phyloP scores from a whole-genome alignment of 1,140 invertebrate genomes.

The Zaprionus camerounensis region DNA sequence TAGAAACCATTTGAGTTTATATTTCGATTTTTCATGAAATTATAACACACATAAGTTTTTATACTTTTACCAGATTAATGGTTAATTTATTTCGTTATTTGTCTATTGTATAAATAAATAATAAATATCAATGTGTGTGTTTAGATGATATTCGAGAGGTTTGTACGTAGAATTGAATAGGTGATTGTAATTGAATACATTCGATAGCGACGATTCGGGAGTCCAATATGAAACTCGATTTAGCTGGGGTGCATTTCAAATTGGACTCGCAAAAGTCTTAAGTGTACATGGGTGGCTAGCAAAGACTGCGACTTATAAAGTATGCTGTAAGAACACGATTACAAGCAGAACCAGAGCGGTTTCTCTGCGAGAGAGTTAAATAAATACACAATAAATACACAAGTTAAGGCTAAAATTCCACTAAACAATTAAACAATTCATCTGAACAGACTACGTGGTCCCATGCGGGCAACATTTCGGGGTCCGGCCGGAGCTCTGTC shows the following conservation, averaged over 20 bases:
- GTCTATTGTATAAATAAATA: conserved; percentile 27
- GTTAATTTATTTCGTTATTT: conserved; percentile 26
- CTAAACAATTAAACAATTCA: conserved; percentile 58
- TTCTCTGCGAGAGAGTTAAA: conserved; percentile 29
- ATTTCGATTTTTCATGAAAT: neutral
- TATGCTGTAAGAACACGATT: conserved; percentile 42
- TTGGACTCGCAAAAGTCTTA: conserved; percentile 83
- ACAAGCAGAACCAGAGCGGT: neutral
- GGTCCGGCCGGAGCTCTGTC: conserved; percentile 50
- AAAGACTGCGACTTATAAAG: conserved; percentile 52
- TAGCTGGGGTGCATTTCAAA: conserved; percentile 58
- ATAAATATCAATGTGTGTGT: conserved; percentile 30
- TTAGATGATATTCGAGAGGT: conserved; percentile 28
- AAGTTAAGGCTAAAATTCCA: conserved; percentile 69
- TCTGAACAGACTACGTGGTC: conserved; percentile 68
- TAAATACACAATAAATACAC: conserved; percentile 63
- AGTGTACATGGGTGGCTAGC: conserved; percentile 44
- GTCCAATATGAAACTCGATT: conserved; percentile 79
- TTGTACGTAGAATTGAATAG: conserved; percentile 45
- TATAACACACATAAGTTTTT: neutral
- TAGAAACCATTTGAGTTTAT: too few relatives aligned
- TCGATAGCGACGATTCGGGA: conserved; percentile 78
- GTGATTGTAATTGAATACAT: conserved; percentile 42
- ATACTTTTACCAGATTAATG: conserved; percentile 30
- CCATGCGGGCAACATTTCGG: conserved; percentile 74